Base-by-base conservation (phyloP, 2,797 vertebrate genomes). In the Gobionotothen gibberifrons region DNA sequence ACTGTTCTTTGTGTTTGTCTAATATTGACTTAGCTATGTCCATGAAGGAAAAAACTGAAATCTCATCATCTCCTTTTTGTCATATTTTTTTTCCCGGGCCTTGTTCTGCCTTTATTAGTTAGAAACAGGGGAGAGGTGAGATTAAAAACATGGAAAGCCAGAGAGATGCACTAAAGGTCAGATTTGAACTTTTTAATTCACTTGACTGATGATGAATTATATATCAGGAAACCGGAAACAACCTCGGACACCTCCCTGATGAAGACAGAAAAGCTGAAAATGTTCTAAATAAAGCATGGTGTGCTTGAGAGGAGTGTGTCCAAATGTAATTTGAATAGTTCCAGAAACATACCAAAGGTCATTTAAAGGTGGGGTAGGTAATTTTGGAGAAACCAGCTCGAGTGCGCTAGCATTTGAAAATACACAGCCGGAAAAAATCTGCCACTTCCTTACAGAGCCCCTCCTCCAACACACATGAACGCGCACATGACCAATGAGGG, bases 181-280 rank as follows among this genome's bases (percentile, higher is more conserved):
- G 14, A 56, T 51, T 56, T 65, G 53, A 71, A 69, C 48, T 36
- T 63, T 78, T 72, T 17, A 62, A 46, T 40, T 39, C 58, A 43
- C 39, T 29, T 55, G 29, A 15, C 54, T 51, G 14, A 36, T 36
- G 32, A 61, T 69, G 42, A 56, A 79, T 48, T 40, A 44, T 49
- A 52, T n/a, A 39, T 53, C 42, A 47, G 43, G 72, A 47, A 58
- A 55, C 17, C 3, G 1, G 42, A 60, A 57, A 52, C 40, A 26
- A 55, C 17, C 48, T 53, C 44, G 42, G 40, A 56, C 26, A 15
- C 32, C 9, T 16, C 16, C 21, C 16, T 29, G 64, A 63, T 67
- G 49, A 63, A 70, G 13, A 36, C 14, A 9, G 58, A n/a, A 51
- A 2, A 22, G 9, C 9, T 53, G 11, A 42, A 62, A 62, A 73